These are phyloP conservation scores for Tachycineta bicolor DNA, from an alignment of 2,113 vertebrate species.

Conservation along the genomic window DNA sequence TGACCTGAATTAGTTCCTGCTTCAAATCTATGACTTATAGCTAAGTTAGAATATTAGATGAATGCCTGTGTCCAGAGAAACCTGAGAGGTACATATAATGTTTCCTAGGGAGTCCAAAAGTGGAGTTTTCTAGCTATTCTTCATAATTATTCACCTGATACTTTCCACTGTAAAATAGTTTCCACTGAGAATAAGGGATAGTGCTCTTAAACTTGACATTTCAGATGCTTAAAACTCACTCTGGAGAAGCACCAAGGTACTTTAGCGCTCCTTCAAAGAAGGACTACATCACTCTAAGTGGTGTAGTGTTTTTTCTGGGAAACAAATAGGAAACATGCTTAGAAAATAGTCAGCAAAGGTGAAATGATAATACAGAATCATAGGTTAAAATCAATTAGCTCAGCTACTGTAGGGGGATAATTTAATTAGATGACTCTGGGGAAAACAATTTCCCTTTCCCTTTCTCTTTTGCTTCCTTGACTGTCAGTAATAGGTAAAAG, in stretches of 20 bases:
- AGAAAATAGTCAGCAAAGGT: constrained; percentile 26
- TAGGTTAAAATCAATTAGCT: constrained; percentile 24
- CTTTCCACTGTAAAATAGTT: neutral
- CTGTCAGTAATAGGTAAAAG: neutral
- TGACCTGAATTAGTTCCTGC: neutral
- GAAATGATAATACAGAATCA: constrained; percentile 9
- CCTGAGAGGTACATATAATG: neutral
- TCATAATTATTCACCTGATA: neutral
- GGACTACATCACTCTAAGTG: neutral
- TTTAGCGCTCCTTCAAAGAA: neutral
- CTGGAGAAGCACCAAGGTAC: neutral
- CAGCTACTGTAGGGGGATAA: neutral
- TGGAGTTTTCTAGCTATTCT: neutral
- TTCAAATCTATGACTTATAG: neutral
- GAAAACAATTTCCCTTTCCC: neutral
- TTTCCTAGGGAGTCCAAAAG: neutral
- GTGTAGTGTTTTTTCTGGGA: constrained; percentile 23
- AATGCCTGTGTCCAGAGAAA: neutral
- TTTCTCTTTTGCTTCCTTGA: neutral
- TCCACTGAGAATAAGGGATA: neutral
- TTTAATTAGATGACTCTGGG: constrained; percentile 11
- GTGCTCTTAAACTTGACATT: neutral
- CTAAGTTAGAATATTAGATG: neutral
- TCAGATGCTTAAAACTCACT: neutral
- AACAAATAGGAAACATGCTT: neutral